Evolutionary conservation across 2,888 invertebrate species (phyloP).

Genomic region (Hyppa rectilinea): DNA sequence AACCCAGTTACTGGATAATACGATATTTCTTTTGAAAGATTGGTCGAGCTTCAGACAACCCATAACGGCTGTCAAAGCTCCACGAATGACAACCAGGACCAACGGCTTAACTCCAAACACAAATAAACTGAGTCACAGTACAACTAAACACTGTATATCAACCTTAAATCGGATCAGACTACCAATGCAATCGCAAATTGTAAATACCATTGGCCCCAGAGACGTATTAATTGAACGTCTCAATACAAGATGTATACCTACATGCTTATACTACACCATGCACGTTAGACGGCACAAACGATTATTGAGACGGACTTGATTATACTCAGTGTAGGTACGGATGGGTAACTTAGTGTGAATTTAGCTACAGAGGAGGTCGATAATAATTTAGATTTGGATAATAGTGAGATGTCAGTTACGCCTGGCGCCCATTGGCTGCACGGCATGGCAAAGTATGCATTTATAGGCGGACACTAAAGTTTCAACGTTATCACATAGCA

Average conservation of each 20-base stretch:
- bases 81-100: no score
- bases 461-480: no score
- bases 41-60: no score
- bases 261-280: background rate
- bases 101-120: no score
- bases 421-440: no score
- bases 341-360: background rate
- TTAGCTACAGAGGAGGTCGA: background rate
- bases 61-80: no score
- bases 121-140: no score
- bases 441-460: no score
- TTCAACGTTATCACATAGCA: no score
- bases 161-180: constrained; percentile 24
- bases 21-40: no score
- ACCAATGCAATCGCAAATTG: constrained; percentile 65
- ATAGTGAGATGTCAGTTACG: no score
- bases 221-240: constrained; percentile 29
- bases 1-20: no score
- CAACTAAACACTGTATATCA: background rate
- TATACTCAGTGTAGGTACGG: background rate
- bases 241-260: constrained; percentile 11
- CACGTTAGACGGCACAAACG: constrained; percentile 12
- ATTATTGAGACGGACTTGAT: constrained; percentile 24
- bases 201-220: constrained; percentile 57
- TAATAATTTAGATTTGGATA: constrained; percentile 24